Evolutionary conservation across 1,140 invertebrate species (phyloP), one percentile per base, ranked within the genome.

Genomic region (Paramacrobiotus metropolitanus): DNA sequence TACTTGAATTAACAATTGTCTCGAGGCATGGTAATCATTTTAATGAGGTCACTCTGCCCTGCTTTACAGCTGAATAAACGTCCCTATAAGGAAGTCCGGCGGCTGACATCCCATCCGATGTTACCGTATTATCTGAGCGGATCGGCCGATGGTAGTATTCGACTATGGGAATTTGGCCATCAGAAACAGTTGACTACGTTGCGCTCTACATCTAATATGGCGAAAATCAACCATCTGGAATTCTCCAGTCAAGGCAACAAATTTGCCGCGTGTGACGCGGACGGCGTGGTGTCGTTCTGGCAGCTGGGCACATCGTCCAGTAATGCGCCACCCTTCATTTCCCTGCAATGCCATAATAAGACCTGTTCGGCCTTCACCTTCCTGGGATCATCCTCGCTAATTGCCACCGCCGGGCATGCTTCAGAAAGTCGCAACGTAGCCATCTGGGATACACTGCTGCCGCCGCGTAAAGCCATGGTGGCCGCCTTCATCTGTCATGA

Each of bases 171-270:
- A 76, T 98, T 92, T 91, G 87, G 86, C 24, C 90, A 95, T 72
- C 79, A 82, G 31, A 84, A 87, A 63, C 82, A 86, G 18, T 83
- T 98, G 4, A 84, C 88, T 67, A 84, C 84, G 40, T 86, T 91
- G 2, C 78, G 92, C 61, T 82, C 87, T 29, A 80, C 91, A 1
- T 90, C 90, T 28, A 83, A 85, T 2, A 88, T 85, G 72, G 92
- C 92, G 40, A 98, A 96, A 78, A 92, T 98, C 15, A 95, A 91
- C 0, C 81, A 89, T 64, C 84, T 96, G 29, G 78, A 85, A 59
- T 98, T 97, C 73, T 91, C 87, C 59, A 82, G 87, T 69, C 91
- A 97, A 71, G 94, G 94, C 45, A 98, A 96, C 73, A 98, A 98
- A 61, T 72, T 70, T 61, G 69, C 68, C 21, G 67, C 69, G 44